Percentiles rank a stretch among this genome's conserved stretches.
These are phyloP conservation scores for Bubo scandiacus DNA, from an alignment of 2,113 vertebrate species.

Conservation along the genomic window DNA sequence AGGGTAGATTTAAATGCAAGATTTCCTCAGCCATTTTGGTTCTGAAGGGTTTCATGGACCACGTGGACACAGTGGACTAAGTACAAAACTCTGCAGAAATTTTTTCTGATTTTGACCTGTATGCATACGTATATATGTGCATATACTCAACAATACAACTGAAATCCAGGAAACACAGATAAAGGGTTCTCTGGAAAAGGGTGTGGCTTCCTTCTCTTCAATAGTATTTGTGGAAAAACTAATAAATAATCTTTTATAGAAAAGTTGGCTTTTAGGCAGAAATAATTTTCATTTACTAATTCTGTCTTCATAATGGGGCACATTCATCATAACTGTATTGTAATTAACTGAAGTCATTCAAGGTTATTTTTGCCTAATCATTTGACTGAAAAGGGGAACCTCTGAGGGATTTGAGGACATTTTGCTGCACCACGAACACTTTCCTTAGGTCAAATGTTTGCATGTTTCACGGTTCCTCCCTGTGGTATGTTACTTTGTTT, in stretches of 20 bases:
- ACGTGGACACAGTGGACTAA: not conserved
- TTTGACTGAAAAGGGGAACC: not conserved
- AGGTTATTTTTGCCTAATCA: conserved; percentile 17
- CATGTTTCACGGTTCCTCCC: not conserved
- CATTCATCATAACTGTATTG: not conserved
- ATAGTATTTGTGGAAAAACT: not conserved
- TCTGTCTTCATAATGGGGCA: not conserved
- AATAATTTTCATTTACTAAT: conserved; percentile 26
- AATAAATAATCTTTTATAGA: not conserved
- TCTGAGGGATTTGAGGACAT: not conserved
- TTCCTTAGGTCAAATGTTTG: not conserved
- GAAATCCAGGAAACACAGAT: not conserved
- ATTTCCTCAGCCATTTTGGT: not conserved
- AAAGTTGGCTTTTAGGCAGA: not conserved
- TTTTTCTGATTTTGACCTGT: not conserved
- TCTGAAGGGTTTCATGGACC: not conserved
- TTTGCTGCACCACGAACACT: not conserved
- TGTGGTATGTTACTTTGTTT: not conserved
- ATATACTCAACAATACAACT: not conserved
- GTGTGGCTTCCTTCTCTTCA: not conserved
- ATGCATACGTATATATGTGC: too few species aligned
- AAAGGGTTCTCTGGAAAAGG: not conserved
- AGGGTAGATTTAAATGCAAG: not conserved
- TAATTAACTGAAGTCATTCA: conserved; percentile 27
- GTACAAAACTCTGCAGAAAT: not conserved